phyloP scores from a whole-genome alignment of 1,140 invertebrate genomes.

The Eumaeus atala region DNA sequence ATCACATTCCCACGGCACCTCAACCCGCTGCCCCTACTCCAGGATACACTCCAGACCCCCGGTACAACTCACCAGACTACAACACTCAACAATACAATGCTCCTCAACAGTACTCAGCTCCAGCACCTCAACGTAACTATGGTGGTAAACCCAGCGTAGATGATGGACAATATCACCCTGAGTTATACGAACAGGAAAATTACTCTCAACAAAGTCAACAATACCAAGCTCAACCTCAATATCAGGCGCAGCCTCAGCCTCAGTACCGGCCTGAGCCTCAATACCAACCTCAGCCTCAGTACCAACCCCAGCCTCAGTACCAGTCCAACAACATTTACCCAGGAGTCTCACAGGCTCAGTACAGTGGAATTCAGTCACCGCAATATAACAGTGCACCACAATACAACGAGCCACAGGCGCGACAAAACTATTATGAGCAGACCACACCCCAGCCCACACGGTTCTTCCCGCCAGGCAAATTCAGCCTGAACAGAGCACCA shows the following conservation, averaged over 20 bases:
- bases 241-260: constrained; percentile 38
- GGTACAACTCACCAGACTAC: constrained; percentile 80
- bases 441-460: constrained; percentile 81
- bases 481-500: constrained; percentile 86
- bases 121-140: constrained; percentile 55
- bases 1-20: constrained; percentile 84
- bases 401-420: constrained; percentile 43
- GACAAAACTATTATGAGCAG: constrained; percentile 70
- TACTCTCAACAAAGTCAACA: constrained; percentile 51
- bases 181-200: constrained; percentile 65
- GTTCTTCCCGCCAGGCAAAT: constrained; percentile 87
- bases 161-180: constrained; percentile 75
- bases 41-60: constrained; percentile 73
- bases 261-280: constrained; percentile 46
- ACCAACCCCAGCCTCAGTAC: constrained; percentile 30
- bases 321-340: constrained; percentile 66
- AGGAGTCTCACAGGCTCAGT: constrained; percentile 55
- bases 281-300: constrained; percentile 52
- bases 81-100: constrained; percentile 74
- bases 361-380: constrained; percentile 59
- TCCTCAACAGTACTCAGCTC: constrained; percentile 66
- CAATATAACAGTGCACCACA: constrained; percentile 25
- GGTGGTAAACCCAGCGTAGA: constrained; percentile 72
- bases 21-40: constrained; percentile 77
- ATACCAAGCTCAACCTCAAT: constrained; percentile 57